phyloP scores from a whole-genome alignment of 37 sponge, comb jelly and placozoan genomes.

The Spongilla lacustris region DNA sequence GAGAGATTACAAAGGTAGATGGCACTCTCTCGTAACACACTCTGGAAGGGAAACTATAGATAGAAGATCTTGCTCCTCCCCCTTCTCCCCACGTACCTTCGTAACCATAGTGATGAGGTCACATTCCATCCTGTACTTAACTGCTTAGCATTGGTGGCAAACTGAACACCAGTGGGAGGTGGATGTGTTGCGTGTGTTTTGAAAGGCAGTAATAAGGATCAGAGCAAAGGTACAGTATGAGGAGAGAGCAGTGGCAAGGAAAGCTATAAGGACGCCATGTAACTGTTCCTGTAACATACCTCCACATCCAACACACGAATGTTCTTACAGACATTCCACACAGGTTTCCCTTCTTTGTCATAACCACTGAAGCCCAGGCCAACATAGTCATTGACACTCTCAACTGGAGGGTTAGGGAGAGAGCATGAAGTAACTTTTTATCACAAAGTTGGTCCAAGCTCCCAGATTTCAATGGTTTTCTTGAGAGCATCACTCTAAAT shows the following conservation, averaged over 20 bases:
- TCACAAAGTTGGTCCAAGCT: no score
- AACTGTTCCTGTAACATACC: not conserved
- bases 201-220: no score
- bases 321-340: constrained; percentile 70
- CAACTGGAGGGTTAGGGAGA: constrained; percentile 59
- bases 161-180: constrained; percentile 1
- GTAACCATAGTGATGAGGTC: constrained; percentile 65
- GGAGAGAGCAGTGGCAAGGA: not conserved
- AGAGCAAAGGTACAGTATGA: not conserved
- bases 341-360: constrained; percentile 56
- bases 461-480: no score
- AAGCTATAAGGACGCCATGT: no score
- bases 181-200: not conserved
- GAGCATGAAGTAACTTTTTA: constrained; percentile 6
- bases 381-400: constrained; percentile 66
- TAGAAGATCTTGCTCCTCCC: no score
- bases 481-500: not conserved
- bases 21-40: constrained; percentile 59
- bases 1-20: not conserved
- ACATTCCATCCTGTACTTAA: constrained; percentile 66
- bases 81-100: constrained; percentile 45
- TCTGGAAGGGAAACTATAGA: not conserved
- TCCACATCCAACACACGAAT: constrained; percentile 41
- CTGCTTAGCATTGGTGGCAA: constrained; percentile 45
- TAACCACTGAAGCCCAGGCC: constrained; percentile 89